A percentile compares a stretch with the other conserved stretches of the same genome.
Conservation (phyloP, 2,113 vertebrate species). For the Oreochromis spilurus region DNA sequence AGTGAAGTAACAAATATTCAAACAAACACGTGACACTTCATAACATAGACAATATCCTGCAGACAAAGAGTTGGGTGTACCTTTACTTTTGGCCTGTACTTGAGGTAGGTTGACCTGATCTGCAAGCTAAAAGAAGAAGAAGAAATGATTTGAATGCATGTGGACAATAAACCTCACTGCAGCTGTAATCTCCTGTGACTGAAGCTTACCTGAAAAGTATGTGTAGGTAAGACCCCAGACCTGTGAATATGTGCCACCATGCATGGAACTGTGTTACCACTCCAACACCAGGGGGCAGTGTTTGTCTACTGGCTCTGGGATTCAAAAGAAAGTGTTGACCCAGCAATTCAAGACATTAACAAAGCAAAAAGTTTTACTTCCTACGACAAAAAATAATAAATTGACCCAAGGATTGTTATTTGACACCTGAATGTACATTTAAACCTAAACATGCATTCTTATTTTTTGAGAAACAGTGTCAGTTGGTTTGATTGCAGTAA, state of each 20-base stretch:
- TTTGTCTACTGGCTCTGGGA: slow-evolving; percentile 79
- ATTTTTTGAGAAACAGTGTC: background rate
- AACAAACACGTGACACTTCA: background rate
- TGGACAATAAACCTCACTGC: background rate
- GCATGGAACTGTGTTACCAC: slow-evolving; percentile 94
- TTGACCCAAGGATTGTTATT: background rate
- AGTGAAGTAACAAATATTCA: background rate
- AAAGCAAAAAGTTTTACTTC: background rate
- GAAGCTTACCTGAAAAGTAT: slow-evolving; percentile 88
- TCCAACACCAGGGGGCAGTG: slow-evolving; percentile 80
- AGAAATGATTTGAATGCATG: background rate
- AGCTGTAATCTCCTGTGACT: background rate
- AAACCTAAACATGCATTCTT: background rate
- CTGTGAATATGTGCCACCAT: slow-evolving; percentile 98
- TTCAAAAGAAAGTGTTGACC: background rate
- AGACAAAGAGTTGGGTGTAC: slow-evolving; percentile 60
- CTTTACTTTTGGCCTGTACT: slow-evolving; percentile 91
- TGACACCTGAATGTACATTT: background rate
- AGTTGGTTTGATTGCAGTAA: background rate
- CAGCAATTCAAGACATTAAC: background rate
- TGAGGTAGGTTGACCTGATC: slow-evolving; percentile 92
- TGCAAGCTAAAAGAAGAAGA: slow-evolving; percentile 78
- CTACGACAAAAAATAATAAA: background rate
- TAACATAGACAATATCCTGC: background rate
- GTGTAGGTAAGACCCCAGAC: slow-evolving; percentile 94